These are phyloP conservation scores for Galaxea fascicularis DNA, from an alignment of 92 coral and sea anemone genomes.

Conservation along the genomic window DNA sequence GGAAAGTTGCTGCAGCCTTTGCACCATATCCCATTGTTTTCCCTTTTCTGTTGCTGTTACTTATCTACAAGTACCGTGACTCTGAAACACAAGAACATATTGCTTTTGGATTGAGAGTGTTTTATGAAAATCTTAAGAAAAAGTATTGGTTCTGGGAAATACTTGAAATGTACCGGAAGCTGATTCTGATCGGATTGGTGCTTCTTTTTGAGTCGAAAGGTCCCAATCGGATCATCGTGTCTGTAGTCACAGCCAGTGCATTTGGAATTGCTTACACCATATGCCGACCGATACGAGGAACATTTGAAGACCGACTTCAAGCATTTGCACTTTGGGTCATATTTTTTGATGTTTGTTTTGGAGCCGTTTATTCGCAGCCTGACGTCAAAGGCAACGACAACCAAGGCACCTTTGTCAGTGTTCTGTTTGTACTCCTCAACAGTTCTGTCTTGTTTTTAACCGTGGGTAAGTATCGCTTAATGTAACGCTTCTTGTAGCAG, in stretches of 20 bases:
- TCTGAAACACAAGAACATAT: not conserved
- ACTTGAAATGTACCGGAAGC: not conserved
- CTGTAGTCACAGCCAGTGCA: constrained; percentile 8
- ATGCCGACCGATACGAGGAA: constrained; percentile 19
- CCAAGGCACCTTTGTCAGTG: too few relatives aligned
- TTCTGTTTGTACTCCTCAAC: too few relatives aligned
- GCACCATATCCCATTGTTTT: too few relatives aligned
- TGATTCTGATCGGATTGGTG: not conserved
- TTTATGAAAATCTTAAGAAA: not conserved
- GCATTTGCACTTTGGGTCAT: constrained; percentile 20
- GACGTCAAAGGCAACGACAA: too few relatives aligned
- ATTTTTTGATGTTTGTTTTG: constrained; percentile 18
- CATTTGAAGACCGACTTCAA: constrained; percentile 15
- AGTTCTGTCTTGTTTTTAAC: too few relatives aligned
- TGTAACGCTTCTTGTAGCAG: too few relatives aligned
- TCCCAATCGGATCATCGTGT: too few relatives aligned
- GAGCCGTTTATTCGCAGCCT: not conserved
- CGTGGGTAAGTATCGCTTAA: too few relatives aligned
- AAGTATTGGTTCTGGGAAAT: constrained; percentile 6
- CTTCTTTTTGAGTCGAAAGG: too few relatives aligned
- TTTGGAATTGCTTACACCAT: constrained; percentile 8
- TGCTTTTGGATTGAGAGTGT: constrained; percentile 1
- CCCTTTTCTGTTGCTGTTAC: too few relatives aligned
- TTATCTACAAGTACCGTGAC: not conserved
- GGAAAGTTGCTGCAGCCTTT: too few relatives aligned